Base-by-base conservation (phyloP, 2,888 invertebrate species). In the Tachina lurida region DNA sequence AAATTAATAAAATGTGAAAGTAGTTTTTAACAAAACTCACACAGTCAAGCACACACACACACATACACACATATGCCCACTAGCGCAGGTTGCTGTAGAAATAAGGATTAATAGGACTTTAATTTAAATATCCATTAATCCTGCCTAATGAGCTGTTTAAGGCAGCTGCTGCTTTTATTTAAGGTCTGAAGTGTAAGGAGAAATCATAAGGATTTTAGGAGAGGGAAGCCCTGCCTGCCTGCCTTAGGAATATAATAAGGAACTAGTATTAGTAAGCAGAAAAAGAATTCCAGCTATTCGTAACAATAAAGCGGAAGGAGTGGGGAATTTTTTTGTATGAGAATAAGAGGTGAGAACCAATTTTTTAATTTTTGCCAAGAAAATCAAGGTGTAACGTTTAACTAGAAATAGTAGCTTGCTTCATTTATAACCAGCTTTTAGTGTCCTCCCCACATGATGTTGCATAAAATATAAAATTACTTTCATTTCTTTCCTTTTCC, bases 61-160 rank as follows among this genome's bases (percentile, higher is more conserved):
- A 52, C 22, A 58, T 7, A 47, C 43, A 63, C 13, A 52, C 41
- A 56, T 2, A 58, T 39, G 15, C 62, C 17, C 54, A 17, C 41
- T 17, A 19, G 13, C 47, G 17, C 31, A 15, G 71, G 45, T 60
- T 54, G n/a, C 47, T 17, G 4, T 47, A 19, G 17, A 13, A 73
- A 45, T 22, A 31, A 13, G 71, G 75, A 83, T 86, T 83, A 79
- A 86, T 82, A 75, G 70, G 73, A 79, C 65, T 79, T 83, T 49
- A 75, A 76, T 78, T 79, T 54, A 75, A 86, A 83, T 67, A 75
- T 13, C 75, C 86, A 86, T 86, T 86, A 83, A 86, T 86, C 83
- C 86, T 68, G 65, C 39, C 54, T 86, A 86, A 86, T 79, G 83
- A 62, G 65, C 79, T 83, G 83, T 79, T 77, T 79, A 76, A 58